Conservation (phyloP, 2,113 vertebrate species). For the Gymnogyps californianus region DNA sequence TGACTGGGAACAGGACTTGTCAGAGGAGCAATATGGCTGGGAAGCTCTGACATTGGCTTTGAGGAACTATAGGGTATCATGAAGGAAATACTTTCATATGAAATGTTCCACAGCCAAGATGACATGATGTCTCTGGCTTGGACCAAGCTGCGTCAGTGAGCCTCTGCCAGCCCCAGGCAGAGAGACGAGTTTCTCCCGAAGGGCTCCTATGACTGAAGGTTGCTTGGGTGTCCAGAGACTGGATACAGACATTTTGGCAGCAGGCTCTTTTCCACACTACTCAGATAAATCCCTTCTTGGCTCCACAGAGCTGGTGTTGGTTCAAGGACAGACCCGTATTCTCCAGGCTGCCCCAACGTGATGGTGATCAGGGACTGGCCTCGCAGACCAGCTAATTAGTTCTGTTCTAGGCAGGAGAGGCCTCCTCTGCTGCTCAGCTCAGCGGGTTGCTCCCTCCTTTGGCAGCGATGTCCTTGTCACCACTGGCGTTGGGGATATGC, state of each 20-base stretch:
- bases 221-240: not conserved
- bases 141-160: fast-evolving
- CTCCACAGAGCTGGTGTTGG: not conserved
- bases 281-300: not conserved
- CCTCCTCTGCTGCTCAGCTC: not conserved
- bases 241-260: not conserved
- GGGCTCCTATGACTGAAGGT: not conserved
- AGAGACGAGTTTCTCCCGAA: not conserved
- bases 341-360: not conserved
- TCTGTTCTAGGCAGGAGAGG: not conserved
- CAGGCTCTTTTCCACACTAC: not conserved
- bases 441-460: not conserved
- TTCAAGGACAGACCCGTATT: not conserved
- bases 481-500: fast-evolving
- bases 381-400: not conserved
- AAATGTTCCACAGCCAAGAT: not conserved
- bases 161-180: not conserved
- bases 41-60: not conserved
- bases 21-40: not conserved
- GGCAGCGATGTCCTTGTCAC: not conserved
- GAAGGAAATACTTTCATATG: not conserved
- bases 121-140: not conserved
- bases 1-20: no score
- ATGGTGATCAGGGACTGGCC: not conserved
- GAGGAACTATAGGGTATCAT: not conserved